A percentile compares a stretch with the other conserved stretches of the same genome.
These are phyloP conservation scores for Erynnis tages DNA, from an alignment of 2,888 invertebrate species.

Conservation along the genomic window DNA sequence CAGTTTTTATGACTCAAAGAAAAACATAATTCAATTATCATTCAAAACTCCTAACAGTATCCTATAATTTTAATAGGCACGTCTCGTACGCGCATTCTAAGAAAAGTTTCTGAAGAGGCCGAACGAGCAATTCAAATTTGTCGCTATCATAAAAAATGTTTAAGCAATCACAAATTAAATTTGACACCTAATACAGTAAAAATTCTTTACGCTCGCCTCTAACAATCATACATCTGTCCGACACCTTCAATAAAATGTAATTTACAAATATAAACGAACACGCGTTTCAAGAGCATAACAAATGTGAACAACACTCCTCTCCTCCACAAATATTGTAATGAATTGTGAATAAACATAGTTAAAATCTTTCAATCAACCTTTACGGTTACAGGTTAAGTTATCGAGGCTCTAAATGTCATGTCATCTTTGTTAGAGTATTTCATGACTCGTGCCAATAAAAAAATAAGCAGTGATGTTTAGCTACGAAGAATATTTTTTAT, in stretches of 20 bases:
- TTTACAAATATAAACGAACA: constrained; percentile 18
- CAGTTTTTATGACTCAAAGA: no score
- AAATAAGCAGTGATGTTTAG: not conserved
- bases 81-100: not conserved
- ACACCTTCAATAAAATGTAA: constrained; percentile 13
- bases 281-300: constrained; percentile 12
- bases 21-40: no score
- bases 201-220: constrained; percentile 13
- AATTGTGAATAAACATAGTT: constrained; percentile 27
- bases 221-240: not conserved
- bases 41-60: no score
- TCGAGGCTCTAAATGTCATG: constrained; percentile 17
- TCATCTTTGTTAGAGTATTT: constrained; percentile 25
- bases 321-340: constrained; percentile 14
- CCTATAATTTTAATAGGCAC: not conserved
- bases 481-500: no score
- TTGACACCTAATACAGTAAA: constrained; percentile 19
- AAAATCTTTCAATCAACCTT: constrained; percentile 22
- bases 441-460: not conserved
- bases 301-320: constrained; percentile 17
- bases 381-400: constrained; percentile 16
- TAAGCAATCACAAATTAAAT: constrained; percentile 18
- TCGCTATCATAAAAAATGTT: constrained; percentile 6
- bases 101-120: not conserved
- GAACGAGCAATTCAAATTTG: not conserved